phyloP scores from a whole-genome alignment of 2,888 invertebrate genomes.

The Autographa pulchrina region DNA sequence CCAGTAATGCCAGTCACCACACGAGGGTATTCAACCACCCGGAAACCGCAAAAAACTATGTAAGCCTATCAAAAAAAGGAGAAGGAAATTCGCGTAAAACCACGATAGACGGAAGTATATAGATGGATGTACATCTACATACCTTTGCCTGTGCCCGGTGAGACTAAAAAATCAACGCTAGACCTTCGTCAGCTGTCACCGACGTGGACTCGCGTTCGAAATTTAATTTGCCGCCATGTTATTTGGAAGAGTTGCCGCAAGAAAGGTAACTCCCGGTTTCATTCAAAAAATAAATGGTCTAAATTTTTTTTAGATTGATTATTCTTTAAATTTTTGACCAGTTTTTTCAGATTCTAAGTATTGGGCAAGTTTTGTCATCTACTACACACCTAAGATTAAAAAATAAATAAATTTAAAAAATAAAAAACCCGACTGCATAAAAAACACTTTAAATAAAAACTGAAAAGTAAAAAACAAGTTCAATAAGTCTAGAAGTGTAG shows the following conservation, averaged over 20 bases:
- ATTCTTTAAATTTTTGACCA: neutral
- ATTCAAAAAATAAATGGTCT: constrained; percentile 6
- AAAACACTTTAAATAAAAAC: too few relatives aligned
- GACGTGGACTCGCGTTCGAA: constrained; percentile 72
- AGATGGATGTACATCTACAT: neutral
- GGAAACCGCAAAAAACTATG: neutral
- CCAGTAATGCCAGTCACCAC: neutral
- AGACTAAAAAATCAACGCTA: constrained; percentile 57
- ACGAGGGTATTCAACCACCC: neutral
- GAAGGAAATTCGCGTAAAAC: constrained; percentile 1
- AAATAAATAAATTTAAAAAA: too few relatives aligned
- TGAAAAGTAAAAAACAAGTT: too few relatives aligned
- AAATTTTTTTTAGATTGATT: neutral
- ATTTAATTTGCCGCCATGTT: constrained; percentile 81
- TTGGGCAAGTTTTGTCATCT: too few relatives aligned
- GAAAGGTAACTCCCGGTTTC: constrained; percentile 17
- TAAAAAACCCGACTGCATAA: too few relatives aligned
- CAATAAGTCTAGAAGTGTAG: too few relatives aligned
- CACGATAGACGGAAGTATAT: neutral
- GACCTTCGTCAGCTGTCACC: constrained; percentile 84
- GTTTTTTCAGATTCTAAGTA: too few relatives aligned
- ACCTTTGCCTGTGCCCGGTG: constrained; percentile 34
- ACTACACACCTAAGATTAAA: too few relatives aligned
- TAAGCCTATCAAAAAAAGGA: neutral
- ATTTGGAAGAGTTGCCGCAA: constrained; percentile 53